phyloP scores from a whole-genome alignment of 2,888 invertebrate genomes.

The Halocaridina rubra region DNA sequence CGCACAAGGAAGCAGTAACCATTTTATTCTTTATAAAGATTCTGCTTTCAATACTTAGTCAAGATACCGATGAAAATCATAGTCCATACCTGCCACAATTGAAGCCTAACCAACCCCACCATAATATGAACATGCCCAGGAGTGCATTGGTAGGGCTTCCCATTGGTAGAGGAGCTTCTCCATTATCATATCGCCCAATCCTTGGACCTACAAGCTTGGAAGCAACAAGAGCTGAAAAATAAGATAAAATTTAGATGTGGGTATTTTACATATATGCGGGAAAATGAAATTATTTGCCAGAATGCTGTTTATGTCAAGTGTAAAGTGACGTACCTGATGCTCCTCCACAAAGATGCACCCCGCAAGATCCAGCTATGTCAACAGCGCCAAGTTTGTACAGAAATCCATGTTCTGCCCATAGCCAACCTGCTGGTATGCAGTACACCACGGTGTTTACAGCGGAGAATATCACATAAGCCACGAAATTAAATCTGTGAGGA shows the following conservation, averaged over 20 bases:
- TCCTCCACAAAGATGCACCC: constrained; percentile 88
- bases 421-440: constrained; percentile 93
- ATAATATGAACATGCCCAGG: constrained; percentile 90
- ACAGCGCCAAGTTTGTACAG: constrained; percentile 85
- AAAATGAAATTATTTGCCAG: no score
- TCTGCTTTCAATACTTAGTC: no score
- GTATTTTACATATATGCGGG: no score
- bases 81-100: constrained; percentile 81
- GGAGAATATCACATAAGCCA: constrained; percentile 91
- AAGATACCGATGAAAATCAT: not conserved
- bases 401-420: constrained; percentile 91
- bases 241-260: no score
- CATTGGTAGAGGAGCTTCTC: constrained; percentile 80
- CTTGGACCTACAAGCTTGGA: constrained; percentile 91
- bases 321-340: constrained; percentile 68
- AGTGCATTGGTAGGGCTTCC: constrained; percentile 91
- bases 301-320: no score
- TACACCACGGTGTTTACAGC: constrained; percentile 89
- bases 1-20: no score
- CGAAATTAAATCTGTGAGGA: constrained; percentile 81
- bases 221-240: constrained; percentile 86
- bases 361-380: constrained; percentile 90
- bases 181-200: constrained; percentile 81
- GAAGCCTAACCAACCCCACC: constrained; percentile 98
- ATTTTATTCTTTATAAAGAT: no score